A percentile compares a stretch with the other conserved stretches of the same genome.
Conservation (phyloP, 2,888 invertebrate species). For the Xanthorhoe designata region DNA sequence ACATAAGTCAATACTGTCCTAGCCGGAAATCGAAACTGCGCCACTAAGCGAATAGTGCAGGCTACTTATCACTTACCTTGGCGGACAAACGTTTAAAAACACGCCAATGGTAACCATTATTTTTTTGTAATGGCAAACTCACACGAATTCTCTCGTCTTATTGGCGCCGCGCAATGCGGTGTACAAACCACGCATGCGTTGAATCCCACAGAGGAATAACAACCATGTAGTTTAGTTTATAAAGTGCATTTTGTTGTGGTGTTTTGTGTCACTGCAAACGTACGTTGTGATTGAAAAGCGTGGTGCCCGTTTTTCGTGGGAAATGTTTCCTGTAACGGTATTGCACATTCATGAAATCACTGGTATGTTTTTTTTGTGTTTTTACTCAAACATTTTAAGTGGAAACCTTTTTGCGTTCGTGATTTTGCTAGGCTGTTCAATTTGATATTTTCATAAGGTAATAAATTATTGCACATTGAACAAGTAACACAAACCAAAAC, state of each 20-base stretch:
- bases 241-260: slow-evolving; percentile 30
- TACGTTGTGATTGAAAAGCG: slow-evolving; percentile 40
- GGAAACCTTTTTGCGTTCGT: background rate
- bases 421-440: background rate
- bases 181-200: slow-evolving; percentile 77
- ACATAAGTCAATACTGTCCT: too few species aligned
- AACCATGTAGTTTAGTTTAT: slow-evolving; percentile 21
- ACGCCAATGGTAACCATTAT: slow-evolving; percentile 54
- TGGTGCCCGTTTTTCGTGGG: slow-evolving; percentile 19
- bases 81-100: slow-evolving; percentile 55
- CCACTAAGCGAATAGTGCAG: background rate
- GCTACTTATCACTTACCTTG: background rate
- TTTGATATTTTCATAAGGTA: background rate
- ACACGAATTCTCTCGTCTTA: slow-evolving; percentile 75
- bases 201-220: slow-evolving; percentile 44
- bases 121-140: slow-evolving; percentile 73
- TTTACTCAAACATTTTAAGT: background rate
- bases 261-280: slow-evolving; percentile 37
- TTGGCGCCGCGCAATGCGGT: slow-evolving; percentile 85
- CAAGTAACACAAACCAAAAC: background rate
- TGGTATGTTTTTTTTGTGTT: background rate
- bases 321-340: slow-evolving; percentile 8
- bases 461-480: background rate
- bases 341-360: slow-evolving; percentile 8
- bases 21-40: background rate